Conservation (phyloP, 2,888 invertebrate genomes). For the Eristalis pertinax region DNA sequence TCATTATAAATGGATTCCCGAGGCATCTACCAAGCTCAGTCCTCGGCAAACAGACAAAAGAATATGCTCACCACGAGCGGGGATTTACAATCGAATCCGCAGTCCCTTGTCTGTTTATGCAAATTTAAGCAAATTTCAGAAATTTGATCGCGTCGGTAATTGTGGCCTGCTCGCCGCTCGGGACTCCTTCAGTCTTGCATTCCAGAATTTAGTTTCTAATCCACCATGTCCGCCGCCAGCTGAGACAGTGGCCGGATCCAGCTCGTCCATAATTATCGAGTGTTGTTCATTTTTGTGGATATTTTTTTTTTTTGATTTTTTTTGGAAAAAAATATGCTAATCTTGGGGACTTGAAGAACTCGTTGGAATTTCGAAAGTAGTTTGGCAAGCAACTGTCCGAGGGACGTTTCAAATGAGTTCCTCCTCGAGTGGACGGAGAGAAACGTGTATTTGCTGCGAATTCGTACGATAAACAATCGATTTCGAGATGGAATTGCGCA, state of each 20-base stretch:
- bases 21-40: no score
- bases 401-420: not conserved
- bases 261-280: not conserved
- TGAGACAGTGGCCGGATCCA: not conserved
- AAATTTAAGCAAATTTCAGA: no score
- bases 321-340: not conserved
- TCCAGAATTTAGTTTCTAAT: not conserved
- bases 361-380: slow-evolving; percentile 24
- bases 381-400: not conserved
- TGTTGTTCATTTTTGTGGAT: not conserved
- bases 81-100: no score
- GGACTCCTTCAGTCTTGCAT: not conserved
- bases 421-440: not conserved
- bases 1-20: no score
- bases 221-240: not conserved
- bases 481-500: not conserved
- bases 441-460: not conserved
- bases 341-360: slow-evolving; percentile 10
- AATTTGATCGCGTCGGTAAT: no score
- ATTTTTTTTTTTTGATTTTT: not conserved
- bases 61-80: no score
- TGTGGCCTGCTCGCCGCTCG: not conserved
- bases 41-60: no score
- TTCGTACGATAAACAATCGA: not conserved
- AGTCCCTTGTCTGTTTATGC: no score